phyloP scores from a whole-genome alignment of 1,140 invertebrate species.

The Campoletis sonorensis region DNA sequence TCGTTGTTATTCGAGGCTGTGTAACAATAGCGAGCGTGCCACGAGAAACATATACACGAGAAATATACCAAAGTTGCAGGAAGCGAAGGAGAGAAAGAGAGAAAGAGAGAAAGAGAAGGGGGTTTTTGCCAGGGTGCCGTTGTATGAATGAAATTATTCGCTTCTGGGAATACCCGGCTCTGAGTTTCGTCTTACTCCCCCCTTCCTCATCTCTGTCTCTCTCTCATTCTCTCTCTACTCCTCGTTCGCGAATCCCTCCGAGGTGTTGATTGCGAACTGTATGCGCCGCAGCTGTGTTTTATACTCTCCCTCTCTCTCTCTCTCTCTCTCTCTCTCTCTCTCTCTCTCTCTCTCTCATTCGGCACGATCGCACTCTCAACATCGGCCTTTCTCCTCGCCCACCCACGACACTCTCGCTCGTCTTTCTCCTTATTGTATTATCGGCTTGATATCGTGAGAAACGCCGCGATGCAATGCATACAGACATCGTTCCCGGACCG shows the following conservation, averaged over 20 bases:
- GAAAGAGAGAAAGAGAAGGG: slow-evolving; percentile 23
- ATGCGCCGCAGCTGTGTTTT: slow-evolving; percentile 67
- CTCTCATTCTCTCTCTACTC: neutral
- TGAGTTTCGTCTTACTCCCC: slow-evolving; percentile 18
- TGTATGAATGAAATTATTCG: slow-evolving; percentile 75
- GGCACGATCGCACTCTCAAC: slow-evolving; percentile 58
- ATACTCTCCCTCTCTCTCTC: slow-evolving; percentile 54
- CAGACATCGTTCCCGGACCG: slow-evolving; percentile 1
- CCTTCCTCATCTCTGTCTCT: neutral
- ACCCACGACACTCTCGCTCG: neutral
- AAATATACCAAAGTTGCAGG: neutral
- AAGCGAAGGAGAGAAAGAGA: slow-evolving; percentile 14
- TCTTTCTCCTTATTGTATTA: slow-evolving; percentile 47
- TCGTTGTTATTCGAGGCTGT: slow-evolving; percentile 68
- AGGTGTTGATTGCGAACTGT: slow-evolving; percentile 66
- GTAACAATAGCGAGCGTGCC: slow-evolving; percentile 74
- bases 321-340: slow-evolving; percentile 45
- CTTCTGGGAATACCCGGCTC: slow-evolving; percentile 70
- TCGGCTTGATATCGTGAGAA: slow-evolving; percentile 42
- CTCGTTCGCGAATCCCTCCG: slow-evolving; percentile 16
- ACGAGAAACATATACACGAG: slow-evolving; percentile 65
- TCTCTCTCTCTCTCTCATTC: slow-evolving; percentile 36
- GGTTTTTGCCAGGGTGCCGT: slow-evolving; percentile 66
- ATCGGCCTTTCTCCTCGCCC: slow-evolving; percentile 17
- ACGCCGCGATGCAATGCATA: slow-evolving; percentile 2